Evolutionary conservation across 1,140 invertebrate genomes (phyloP).

Genomic region (Neoseiulus cucumeris): DNA sequence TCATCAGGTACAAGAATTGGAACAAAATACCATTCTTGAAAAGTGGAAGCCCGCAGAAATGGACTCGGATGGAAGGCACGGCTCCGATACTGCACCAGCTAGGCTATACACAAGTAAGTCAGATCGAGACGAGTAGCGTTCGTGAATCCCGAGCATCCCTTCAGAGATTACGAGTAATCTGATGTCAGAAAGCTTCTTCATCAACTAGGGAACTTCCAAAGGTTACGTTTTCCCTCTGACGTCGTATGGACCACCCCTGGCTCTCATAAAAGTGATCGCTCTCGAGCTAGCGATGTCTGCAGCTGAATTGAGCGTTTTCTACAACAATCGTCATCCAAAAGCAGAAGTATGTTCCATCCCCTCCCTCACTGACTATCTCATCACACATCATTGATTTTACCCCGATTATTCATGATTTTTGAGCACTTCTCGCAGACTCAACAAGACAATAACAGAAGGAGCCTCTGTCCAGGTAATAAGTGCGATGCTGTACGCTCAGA

Average conservation of each 20-base stretch:
- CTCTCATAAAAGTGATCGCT: neutral
- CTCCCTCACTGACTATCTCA: too few species aligned
- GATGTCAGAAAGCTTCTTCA: too few species aligned
- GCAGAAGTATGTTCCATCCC: neutral
- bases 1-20: neutral
- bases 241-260: conserved; percentile 3
- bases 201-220: neutral
- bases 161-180: too few species aligned
- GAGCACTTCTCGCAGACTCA: neutral
- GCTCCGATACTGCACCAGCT: neutral
- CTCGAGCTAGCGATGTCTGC: conserved; percentile 5
- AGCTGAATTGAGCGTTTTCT: neutral
- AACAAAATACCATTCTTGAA: conserved; percentile 6
- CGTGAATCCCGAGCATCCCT: too few species aligned
- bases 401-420: neutral
- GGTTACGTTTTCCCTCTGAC: conserved; percentile 2
- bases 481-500: too few species aligned
- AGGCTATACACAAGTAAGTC: neutral
- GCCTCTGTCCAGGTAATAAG: neutral
- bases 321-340: conserved; percentile 9
- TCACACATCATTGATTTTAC: too few species aligned
- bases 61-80: neutral
- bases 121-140: too few species aligned
- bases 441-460: neutral
- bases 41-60: neutral